Evolutionary conservation across 2,113 vertebrate genomes (phyloP), one percentile per base, ranked within the genome.

Genomic region (Anarrhichthys ocellatus): DNA sequence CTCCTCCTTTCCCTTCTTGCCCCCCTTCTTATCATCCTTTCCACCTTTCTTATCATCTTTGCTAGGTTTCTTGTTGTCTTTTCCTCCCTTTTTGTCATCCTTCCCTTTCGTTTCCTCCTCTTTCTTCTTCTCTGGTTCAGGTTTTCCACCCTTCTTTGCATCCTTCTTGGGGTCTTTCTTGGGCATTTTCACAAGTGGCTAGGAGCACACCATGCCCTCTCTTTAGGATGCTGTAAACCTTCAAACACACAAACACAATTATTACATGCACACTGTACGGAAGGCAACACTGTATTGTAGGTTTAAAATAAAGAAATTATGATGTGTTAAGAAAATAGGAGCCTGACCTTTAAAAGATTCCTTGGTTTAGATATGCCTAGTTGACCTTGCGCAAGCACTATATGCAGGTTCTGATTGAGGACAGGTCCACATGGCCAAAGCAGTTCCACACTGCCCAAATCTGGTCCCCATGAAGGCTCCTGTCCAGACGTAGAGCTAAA

Each of bases 111-210:
- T 94, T 77, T 95, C 92, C 27, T 95, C 93, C 42, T 93, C 94
- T 80, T 95, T 94, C 70, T 92, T 92, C 72, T 91, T 91, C 64
- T 91, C 88, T 27, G 92, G 89, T 83, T 91, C 91, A 58, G 89
- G 67, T 77, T 94, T 94, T 61, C 90, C 92, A 56, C 89, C 91
- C 84, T 94, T 95, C 71, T 93, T 94, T 56, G 89, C 36, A 9
- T 64, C 62, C 36, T 64, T 64, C 62, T 64, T 61, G 22, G 88
- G 6, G 76, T 96, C 95, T 92, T 97, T 98, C 92, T 97, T 97
- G 0, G 46, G 96, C 97, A 97, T 97, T 79, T 87, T 73, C 68
- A 88, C 1, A 5, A 87, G 13, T 78, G 10, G 3, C 34, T 93
- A 88, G 0, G 56, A 89, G 90, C 94, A 95, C 94, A 90, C 92